Evolutionary conservation across 2,888 invertebrate genomes (phyloP).

Genomic region (Agrotis ipsilon): DNA sequence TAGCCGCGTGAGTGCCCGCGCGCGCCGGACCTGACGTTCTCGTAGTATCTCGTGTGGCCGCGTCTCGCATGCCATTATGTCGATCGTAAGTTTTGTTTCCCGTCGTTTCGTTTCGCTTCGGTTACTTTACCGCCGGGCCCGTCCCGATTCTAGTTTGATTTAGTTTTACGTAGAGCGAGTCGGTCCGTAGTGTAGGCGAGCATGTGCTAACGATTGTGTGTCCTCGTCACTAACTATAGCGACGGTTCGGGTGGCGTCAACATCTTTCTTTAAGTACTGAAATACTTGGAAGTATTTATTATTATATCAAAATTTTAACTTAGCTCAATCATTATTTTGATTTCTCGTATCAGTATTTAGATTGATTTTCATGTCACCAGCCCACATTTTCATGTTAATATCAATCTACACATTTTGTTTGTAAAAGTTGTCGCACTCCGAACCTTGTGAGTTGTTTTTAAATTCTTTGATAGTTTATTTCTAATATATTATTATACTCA

Average conservation of each 20-base stretch:
- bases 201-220: constrained; percentile 71
- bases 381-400: constrained; percentile 72
- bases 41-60: constrained; percentile 66
- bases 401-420: constrained; percentile 74
- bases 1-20: constrained; percentile 64
- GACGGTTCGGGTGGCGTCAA: constrained; percentile 67
- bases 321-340: constrained; percentile 20
- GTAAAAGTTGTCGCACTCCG: constrained; percentile 75
- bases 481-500: constrained; percentile 28
- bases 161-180: constrained; percentile 67
- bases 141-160: constrained; percentile 63
- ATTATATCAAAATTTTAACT: constrained; percentile 7
- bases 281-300: not conserved
- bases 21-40: constrained; percentile 61
- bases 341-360: constrained; percentile 38
- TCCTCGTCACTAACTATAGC: constrained; percentile 70
- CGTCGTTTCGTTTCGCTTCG: constrained; percentile 67
- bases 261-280: constrained; percentile 54
- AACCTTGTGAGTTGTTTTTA: constrained; percentile 49
- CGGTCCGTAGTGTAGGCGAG: constrained; percentile 72
- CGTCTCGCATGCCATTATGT: constrained; percentile 87
- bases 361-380: constrained; percentile 73
- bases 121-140: constrained; percentile 59
- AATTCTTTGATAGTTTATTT: constrained; percentile 24
- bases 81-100: constrained; percentile 87